Evolutionary conservation across 2,113 vertebrate genomes (phyloP).

Genomic region (Microtus richardsoni): DNA sequence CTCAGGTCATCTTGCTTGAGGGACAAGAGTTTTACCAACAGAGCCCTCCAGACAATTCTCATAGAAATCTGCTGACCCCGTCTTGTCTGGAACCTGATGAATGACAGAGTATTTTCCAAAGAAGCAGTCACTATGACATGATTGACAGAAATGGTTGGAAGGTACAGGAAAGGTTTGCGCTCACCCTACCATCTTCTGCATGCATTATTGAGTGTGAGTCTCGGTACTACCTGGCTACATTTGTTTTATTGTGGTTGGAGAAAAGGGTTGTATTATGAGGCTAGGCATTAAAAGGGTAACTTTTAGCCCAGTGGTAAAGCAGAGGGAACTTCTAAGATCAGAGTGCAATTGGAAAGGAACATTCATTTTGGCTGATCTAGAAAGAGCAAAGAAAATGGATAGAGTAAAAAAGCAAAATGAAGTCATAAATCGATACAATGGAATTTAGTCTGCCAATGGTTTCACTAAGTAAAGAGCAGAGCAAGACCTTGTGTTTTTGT

Average conservation of each 20-base stretch:
- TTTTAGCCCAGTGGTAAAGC: background rate
- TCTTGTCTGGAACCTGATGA: background rate
- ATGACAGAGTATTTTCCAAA: background rate
- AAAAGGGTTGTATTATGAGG: background rate
- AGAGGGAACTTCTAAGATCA: background rate
- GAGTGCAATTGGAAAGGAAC: background rate
- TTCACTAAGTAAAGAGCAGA: background rate
- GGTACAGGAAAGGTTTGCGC: background rate
- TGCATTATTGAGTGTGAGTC: background rate
- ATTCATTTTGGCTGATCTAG: background rate
- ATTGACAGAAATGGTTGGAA: background rate
- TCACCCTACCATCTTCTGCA: background rate
- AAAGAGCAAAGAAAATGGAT: background rate
- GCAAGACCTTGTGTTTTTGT: background rate
- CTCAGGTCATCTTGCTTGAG: background rate
- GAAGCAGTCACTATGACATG: background rate
- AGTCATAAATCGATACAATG: background rate
- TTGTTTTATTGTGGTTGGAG: background rate
- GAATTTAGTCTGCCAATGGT: no score
- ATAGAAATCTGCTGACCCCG: background rate
- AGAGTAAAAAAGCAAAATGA: no score
- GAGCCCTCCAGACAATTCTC: background rate
- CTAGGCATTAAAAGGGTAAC: background rate
- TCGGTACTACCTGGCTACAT: background rate
- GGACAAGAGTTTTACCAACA: background rate